phyloP scores from a whole-genome alignment of 2,113 vertebrate species.

The Hydrochoerus hydrochaeris region DNA sequence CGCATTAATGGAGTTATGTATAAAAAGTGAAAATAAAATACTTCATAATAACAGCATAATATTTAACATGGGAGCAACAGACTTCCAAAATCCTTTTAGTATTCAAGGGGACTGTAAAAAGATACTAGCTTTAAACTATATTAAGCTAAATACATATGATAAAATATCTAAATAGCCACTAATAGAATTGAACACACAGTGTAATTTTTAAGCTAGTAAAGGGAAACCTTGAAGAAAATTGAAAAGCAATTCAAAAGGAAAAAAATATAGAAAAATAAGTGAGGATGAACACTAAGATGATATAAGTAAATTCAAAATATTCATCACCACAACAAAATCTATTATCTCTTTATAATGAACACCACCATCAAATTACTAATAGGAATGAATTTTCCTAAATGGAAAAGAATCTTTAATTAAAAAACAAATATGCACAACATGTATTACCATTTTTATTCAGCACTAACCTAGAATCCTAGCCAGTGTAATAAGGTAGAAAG shows the following conservation, averaged over 20 bases:
- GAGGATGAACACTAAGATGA: neutral
- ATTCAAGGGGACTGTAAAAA: neutral
- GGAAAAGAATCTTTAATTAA: neutral
- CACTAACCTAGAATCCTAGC: neutral
- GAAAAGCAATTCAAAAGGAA: neutral
- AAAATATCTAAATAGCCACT: constrained; percentile 10
- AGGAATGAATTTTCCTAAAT: neutral
- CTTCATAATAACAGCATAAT: neutral
- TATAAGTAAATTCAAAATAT: constrained; percentile 37
- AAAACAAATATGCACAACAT: neutral
- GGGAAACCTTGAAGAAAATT: neutral
- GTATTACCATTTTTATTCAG: neutral
- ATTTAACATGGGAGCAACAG: constrained; percentile 3
- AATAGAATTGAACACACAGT: neutral
- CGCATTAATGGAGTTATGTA: neutral
- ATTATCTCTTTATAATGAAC: neutral
- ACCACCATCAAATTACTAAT: neutral
- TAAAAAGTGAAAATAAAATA: constrained; percentile 15
- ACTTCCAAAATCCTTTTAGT: constrained; percentile 5
- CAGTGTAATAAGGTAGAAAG: neutral
- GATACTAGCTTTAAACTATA: constrained; percentile 27
- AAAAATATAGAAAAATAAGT: neutral
- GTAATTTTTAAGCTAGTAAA: constrained; percentile 31
- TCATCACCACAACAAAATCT: neutral
- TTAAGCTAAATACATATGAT: neutral